Conservation (phyloP, 2,113 vertebrate genomes). For the Centropus bengalensis region DNA sequence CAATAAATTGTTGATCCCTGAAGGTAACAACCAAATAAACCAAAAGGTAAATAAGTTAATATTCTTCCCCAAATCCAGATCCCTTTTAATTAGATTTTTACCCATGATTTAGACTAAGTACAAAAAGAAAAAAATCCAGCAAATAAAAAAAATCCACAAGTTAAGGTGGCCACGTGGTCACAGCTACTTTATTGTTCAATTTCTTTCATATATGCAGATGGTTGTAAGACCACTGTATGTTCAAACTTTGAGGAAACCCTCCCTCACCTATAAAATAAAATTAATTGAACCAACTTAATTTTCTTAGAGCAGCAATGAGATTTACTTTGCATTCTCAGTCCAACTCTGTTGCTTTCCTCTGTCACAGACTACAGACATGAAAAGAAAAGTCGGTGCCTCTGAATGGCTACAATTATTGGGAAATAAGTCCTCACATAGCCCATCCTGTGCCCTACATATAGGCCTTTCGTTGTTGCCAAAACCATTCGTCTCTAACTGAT, state of each 20-base stretch:
- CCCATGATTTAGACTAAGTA: neutral
- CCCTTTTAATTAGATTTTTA: neutral
- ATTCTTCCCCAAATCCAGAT: neutral
- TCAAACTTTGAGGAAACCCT: neutral
- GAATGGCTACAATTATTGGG: neutral
- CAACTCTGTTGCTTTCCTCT: neutral
- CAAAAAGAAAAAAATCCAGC: neutral
- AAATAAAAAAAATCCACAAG: neutral
- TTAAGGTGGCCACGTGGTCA: neutral
- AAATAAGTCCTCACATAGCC: neutral
- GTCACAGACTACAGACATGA: neutral
- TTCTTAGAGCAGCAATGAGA: neutral
- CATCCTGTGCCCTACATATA: neutral
- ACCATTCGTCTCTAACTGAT: neutral
- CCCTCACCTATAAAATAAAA: neutral
- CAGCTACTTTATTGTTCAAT: neutral
- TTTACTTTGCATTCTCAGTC: neutral
- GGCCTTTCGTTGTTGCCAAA: neutral
- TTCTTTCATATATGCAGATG: neutral
- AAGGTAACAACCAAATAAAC: neutral
- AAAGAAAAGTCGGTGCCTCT: neutral
- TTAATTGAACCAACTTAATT: neutral
- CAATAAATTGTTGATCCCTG: neutral
- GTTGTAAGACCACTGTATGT: neutral
- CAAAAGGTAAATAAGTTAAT: accelerated